A percentile compares a stretch with the other conserved stretches of the same genome.
These are phyloP conservation scores for Ectropis grisescens DNA, from an alignment of 1,140 invertebrate species.

Conservation along the genomic window DNA sequence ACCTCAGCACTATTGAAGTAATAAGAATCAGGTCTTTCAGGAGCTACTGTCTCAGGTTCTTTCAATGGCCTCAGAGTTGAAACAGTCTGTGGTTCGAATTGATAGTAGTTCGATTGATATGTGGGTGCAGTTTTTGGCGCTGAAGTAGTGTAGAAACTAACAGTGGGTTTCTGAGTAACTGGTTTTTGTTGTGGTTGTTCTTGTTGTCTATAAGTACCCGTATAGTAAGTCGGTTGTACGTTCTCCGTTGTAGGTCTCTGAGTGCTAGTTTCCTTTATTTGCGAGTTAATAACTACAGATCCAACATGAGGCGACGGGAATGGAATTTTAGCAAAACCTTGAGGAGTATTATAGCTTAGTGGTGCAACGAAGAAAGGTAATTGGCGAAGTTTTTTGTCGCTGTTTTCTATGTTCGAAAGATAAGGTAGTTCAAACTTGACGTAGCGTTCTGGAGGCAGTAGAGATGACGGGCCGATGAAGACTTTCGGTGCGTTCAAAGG, in stretches of 20 bases:
- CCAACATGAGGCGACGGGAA: constrained; percentile 88
- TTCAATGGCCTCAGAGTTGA: constrained; percentile 34
- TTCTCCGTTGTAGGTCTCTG: constrained; percentile 16
- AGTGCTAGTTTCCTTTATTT: constrained; percentile 34
- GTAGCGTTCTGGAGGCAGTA: constrained; percentile 78
- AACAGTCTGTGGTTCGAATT: constrained; percentile 51
- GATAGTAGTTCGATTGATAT: constrained; percentile 46
- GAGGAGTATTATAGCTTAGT: constrained; percentile 83
- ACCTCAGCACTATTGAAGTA: constrained; percentile 33
- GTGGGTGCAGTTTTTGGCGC: constrained; percentile 30
- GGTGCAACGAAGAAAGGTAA: constrained; percentile 88
- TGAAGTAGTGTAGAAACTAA: constrained; percentile 46
- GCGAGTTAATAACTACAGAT: constrained; percentile 80
- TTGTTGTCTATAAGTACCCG: constrained; percentile 14
- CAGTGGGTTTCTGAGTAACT: constrained; percentile 41
- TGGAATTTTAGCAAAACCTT: constrained; percentile 85
- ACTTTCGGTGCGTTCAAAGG: constrained; percentile 76
- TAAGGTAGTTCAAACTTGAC: constrained; percentile 87
- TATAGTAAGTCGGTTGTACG: constrained; percentile 17
- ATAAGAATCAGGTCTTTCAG: constrained; percentile 32
- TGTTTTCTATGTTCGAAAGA: constrained; percentile 79
- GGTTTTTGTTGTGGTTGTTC: constrained; percentile 21
- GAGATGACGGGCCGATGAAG: constrained; percentile 83
- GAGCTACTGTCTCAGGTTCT: constrained; percentile 18
- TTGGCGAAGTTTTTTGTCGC: constrained; percentile 80